Evolutionary conservation across 2,113 vertebrate species (phyloP).

Genomic region (Grus americana): DNA sequence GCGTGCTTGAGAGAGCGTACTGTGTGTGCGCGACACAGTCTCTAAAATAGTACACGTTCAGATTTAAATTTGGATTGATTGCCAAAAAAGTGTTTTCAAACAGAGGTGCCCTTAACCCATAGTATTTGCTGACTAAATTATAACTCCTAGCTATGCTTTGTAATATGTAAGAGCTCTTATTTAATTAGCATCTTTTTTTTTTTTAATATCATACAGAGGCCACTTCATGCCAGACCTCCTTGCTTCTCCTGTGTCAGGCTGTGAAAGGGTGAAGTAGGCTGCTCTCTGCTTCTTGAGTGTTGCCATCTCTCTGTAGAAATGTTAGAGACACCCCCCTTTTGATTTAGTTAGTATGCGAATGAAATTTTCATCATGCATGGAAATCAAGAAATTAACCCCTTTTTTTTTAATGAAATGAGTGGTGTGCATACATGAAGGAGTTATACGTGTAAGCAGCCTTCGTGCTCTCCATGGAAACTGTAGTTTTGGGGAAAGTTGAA

Average conservation of each 20-base stretch:
- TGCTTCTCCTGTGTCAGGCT: background rate
- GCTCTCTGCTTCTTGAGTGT: background rate
- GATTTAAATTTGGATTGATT: background rate
- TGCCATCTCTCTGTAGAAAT: background rate
- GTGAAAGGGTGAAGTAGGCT: background rate
- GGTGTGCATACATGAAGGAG: accelerated
- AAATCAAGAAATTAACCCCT: background rate
- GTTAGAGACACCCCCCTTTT: background rate
- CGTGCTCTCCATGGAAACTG: background rate
- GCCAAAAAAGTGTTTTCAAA: background rate
- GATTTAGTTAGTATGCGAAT: background rate
- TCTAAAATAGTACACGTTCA: background rate
- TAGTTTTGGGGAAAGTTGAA: background rate
- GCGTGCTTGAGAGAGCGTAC: accelerated
- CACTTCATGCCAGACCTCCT: background rate
- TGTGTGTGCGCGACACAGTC: background rate
- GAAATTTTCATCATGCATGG: background rate
- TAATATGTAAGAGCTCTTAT: background rate
- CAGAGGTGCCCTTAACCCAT: background rate
- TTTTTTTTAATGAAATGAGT: background rate
- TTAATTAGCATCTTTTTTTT: background rate
- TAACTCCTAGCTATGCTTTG: background rate
- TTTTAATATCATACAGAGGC: background rate
- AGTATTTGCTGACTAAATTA: background rate
- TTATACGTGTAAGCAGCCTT: background rate